These are phyloP conservation scores for Galeruca laticollis DNA, from an alignment of 2,888 invertebrate species.

Conservation along the genomic window DNA sequence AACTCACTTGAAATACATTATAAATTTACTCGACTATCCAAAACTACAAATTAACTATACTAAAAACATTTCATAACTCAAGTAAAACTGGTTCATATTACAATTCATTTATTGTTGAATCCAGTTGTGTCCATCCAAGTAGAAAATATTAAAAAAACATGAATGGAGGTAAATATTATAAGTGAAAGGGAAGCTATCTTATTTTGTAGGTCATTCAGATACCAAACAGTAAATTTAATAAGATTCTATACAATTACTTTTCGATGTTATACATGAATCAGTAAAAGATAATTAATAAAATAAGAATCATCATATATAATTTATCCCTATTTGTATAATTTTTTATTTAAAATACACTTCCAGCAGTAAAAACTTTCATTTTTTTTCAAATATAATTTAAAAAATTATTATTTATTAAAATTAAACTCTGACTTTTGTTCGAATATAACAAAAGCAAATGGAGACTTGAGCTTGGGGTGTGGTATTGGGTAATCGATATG, in stretches of 20 bases:
- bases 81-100: constrained; percentile 47
- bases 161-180: constrained; percentile 36
- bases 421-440: background rate
- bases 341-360: no score
- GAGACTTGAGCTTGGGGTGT: constrained; percentile 35
- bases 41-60: background rate
- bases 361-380: no score
- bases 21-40: background rate
- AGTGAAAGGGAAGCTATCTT: constrained; percentile 34
- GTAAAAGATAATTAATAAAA: no score
- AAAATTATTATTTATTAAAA: constrained; percentile 1
- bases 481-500: constrained; percentile 28
- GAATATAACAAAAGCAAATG: constrained; percentile 18
- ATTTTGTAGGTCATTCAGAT: background rate
- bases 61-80: constrained; percentile 35
- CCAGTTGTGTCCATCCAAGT: constrained; percentile 36
- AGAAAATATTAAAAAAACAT: constrained; percentile 41
- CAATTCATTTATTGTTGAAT: constrained; percentile 43
- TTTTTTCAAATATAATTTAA: background rate
- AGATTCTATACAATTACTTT: background rate
- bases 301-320: no score
- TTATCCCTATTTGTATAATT: no score
- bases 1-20: no score
- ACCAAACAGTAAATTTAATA: background rate
- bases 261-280: background rate